Conservation (phyloP, 1,140 invertebrate genomes). For the Heliconius congener region DNA sequence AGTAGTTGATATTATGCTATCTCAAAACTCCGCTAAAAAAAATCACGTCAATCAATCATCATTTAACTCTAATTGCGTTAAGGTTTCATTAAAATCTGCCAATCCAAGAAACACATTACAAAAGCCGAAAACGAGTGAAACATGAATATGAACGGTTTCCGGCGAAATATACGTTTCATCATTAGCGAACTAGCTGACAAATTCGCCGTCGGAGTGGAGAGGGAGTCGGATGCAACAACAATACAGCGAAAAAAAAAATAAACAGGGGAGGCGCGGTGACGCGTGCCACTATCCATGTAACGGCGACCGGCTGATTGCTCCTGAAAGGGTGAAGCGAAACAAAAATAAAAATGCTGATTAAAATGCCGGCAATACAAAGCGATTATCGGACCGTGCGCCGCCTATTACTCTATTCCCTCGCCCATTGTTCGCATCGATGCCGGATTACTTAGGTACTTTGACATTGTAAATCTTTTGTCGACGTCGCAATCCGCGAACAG, state of each 20-base stretch:
- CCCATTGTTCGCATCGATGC: constrained; percentile 54
- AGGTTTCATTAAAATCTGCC: neutral
- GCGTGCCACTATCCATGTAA: constrained; percentile 61
- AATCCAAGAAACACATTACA: neutral
- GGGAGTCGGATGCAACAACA: constrained; percentile 37
- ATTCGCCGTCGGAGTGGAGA: constrained; percentile 16
- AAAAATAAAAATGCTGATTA: constrained; percentile 74
- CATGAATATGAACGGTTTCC: neutral
- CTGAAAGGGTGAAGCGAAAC: constrained; percentile 65
- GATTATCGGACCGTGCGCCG: constrained; percentile 71
- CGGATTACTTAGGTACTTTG: constrained; percentile 49
- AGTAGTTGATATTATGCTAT: neutral
- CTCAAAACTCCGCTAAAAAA: neutral
- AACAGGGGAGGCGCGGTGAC: constrained; percentile 49
- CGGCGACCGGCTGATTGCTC: constrained; percentile 69
- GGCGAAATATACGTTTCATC: neutral
- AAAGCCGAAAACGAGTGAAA: neutral
- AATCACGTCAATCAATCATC: neutral
- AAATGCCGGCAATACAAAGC: constrained; percentile 70
- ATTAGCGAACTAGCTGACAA: constrained; percentile 24
- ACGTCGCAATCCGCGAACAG: constrained; percentile 30
- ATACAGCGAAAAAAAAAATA: constrained; percentile 50
- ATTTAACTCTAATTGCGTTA: neutral
- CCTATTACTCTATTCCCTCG: constrained; percentile 58
- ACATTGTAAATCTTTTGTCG: constrained; percentile 50